Conservation (phyloP, 2,797 vertebrate species). For the Hydrolagus colliei region DNA sequence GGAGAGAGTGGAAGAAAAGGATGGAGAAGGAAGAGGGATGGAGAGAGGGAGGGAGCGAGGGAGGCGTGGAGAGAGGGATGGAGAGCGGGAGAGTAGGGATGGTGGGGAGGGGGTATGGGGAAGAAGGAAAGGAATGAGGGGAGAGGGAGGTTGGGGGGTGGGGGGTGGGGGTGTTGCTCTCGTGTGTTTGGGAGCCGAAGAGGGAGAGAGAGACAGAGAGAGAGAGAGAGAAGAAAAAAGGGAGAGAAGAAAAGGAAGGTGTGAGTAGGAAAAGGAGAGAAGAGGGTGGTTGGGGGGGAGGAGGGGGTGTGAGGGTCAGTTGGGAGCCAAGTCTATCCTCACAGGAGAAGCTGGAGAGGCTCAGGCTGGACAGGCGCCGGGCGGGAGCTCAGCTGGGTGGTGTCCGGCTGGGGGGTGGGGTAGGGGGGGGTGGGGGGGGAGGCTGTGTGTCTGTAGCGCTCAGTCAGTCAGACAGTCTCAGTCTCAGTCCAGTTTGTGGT, state of each 20-base stretch:
- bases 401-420: too few relatives aligned
- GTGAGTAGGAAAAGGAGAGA: too few relatives aligned
- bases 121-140: background rate
- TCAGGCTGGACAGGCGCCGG: too few relatives aligned
- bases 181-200: conserved; percentile 31
- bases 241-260: too few relatives aligned
- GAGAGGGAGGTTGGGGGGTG: conserved; percentile 23
- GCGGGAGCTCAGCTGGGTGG: too few relatives aligned
- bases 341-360: too few relatives aligned
- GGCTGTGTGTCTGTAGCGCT: too few relatives aligned
- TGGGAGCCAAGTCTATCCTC: background rate
- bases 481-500: too few relatives aligned
- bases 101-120: conserved; percentile 39
- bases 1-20: background rate
- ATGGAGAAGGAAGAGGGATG: conserved; percentile 1
- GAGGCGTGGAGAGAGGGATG: background rate
- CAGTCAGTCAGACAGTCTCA: too few relatives aligned
- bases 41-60: conserved; percentile 4
- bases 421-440: too few relatives aligned
- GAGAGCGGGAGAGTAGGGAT: conserved; percentile 38
- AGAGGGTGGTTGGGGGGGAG: too few relatives aligned
- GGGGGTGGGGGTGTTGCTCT: background rate
- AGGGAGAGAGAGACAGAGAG: background rate
- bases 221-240: background rate
- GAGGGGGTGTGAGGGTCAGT: background rate